Percentiles rank a stretch among this genome's conserved stretches.
Evolutionary conservation across 2,888 invertebrate genomes (phyloP).

Genomic region (Lasioglossum villosulum): DNA sequence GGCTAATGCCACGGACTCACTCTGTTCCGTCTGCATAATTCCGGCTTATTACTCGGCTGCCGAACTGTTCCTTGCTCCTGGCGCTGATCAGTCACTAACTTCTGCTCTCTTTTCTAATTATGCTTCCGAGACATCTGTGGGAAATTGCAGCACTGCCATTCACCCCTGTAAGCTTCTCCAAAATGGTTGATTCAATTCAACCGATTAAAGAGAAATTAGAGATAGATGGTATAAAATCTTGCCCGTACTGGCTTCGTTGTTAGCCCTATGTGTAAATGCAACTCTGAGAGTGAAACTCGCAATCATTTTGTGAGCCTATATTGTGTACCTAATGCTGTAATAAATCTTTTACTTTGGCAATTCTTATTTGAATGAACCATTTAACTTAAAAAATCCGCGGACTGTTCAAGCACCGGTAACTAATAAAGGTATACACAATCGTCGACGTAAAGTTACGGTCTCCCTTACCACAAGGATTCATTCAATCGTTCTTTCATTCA

Average conservation of each 20-base stretch:
- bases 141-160: not conserved
- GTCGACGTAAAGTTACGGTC: constrained; percentile 5
- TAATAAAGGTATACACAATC: constrained; percentile 2
- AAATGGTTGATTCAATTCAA: no score
- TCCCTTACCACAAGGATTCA: constrained; percentile 17
- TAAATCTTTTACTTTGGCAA: no score
- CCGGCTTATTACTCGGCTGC: not conserved
- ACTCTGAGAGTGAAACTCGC: no score
- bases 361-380: not conserved
- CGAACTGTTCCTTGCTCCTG: not conserved
- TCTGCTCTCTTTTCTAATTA: not conserved
- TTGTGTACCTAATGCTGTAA: no score
- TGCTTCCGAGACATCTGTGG: not conserved
- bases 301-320: no score
- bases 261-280: no score
- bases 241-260: no score
- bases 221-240: no score
- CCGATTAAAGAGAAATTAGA: no score
- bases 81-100: not conserved
- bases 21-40: constrained; percentile 22
- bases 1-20: not conserved
- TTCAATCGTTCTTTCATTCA: constrained; percentile 22
- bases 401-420: not conserved
- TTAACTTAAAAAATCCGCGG: not conserved
- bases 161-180: not conserved